phyloP scores from a whole-genome alignment of 2,888 invertebrate genomes.

The Nemotelus pantherinus region DNA sequence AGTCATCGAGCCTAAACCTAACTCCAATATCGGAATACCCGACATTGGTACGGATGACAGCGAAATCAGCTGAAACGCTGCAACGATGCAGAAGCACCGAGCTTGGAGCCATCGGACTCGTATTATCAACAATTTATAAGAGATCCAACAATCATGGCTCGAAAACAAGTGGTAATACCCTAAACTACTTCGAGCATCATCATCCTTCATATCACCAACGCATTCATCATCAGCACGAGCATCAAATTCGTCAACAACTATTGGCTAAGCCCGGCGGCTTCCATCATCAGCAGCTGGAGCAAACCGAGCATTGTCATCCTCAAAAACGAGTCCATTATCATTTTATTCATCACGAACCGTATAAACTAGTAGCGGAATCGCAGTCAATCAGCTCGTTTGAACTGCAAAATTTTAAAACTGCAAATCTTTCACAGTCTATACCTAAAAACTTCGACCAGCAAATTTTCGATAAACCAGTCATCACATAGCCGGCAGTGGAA shows the following conservation, averaged over 20 bases:
- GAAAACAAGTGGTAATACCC: too few relatives aligned
- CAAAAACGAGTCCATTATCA: slow-evolving; percentile 19
- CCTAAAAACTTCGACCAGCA: slow-evolving; percentile 27
- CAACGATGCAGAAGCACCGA: too few relatives aligned
- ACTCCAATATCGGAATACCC: slow-evolving; percentile 3
- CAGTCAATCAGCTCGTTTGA: neutral
- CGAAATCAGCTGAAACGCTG: slow-evolving; percentile 15
- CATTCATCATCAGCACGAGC: too few relatives aligned
- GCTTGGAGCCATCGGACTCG: too few relatives aligned
- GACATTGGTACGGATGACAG: neutral
- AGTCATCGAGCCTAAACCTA: slow-evolving; percentile 28
- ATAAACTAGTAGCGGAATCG: neutral
- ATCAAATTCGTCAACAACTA: too few relatives aligned
- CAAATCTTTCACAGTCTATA: slow-evolving; percentile 30
- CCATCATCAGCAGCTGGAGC: too few relatives aligned
- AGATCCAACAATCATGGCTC: too few relatives aligned
- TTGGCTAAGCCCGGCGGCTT: too few relatives aligned
- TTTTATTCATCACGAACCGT: neutral
- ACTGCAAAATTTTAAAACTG: slow-evolving; percentile 32
- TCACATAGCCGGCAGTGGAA: neutral
- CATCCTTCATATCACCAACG: too few relatives aligned
- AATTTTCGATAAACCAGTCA: neutral
- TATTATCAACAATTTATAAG: too few relatives aligned
- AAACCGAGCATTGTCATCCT: too few relatives aligned
- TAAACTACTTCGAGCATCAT: too few relatives aligned